phyloP scores from a whole-genome alignment of 2,113 vertebrate genomes.

The Myiagra hebetior region DNA sequence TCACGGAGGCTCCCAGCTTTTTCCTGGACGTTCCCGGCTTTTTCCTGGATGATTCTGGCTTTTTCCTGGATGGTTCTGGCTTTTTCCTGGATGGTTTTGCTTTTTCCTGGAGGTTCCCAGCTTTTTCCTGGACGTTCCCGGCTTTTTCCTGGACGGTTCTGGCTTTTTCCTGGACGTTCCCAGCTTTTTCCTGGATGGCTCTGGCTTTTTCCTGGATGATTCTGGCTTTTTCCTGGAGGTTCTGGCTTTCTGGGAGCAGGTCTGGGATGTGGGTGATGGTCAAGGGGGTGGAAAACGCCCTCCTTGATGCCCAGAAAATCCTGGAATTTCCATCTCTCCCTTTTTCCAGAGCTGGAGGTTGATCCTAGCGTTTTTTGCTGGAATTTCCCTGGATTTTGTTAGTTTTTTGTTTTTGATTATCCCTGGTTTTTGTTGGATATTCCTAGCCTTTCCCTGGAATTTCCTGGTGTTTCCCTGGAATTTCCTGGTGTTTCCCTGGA shows the following conservation, averaged over 20 bases:
- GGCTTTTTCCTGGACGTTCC: too few species aligned
- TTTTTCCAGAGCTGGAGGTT: background rate
- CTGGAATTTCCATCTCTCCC: background rate
- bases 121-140: rapidly evolving
- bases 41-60: too few species aligned
- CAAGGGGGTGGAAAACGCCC: background rate
- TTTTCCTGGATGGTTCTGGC: too few species aligned
- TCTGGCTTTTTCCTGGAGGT: too few species aligned
- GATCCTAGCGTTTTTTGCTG: background rate
- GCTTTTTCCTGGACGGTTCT: rapidly evolving
- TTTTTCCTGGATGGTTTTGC: too few species aligned
- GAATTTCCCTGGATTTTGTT: rapidly evolving
- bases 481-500: background rate
- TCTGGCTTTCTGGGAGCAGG: background rate
- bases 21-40: too few species aligned
- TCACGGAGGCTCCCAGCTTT: too few species aligned
- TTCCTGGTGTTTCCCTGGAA: background rate
- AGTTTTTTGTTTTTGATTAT: too few species aligned
- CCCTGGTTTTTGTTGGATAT: rapidly evolving
- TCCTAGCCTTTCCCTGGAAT: background rate
- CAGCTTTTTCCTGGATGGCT: too few species aligned
- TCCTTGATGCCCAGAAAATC: background rate
- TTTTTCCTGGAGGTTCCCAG: too few species aligned
- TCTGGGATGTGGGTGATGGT: background rate
- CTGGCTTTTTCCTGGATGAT: too few species aligned